A percentile compares a stretch with the other conserved stretches of the same genome.
Evolutionary conservation across 2,113 vertebrate species (phyloP).

Genomic region (Bolborhynchus lineola): DNA sequence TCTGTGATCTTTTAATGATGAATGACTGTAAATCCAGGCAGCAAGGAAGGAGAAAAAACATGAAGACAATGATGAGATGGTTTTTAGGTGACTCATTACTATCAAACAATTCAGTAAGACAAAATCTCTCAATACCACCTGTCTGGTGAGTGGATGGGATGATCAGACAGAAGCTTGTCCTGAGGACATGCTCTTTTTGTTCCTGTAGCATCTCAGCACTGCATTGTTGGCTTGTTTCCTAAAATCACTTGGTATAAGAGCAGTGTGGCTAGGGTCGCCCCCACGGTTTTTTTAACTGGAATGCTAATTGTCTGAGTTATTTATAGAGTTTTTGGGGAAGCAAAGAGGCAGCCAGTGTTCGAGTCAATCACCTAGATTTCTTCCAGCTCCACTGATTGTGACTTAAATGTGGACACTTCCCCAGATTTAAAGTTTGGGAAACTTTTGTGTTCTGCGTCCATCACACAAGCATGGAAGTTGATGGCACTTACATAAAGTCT

Average conservation of each 20-base stretch:
- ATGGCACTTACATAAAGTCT: neutral
- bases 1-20: neutral
- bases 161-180: neutral
- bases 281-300: neutral
- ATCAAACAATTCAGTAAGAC: neutral
- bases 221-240: neutral
- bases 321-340: neutral
- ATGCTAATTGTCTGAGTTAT: neutral
- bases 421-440: neutral
- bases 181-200: neutral
- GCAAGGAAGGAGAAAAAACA: neutral
- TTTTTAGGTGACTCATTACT: slow-evolving; percentile 4
- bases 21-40: slow-evolving; percentile 18
- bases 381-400: neutral
- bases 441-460: neutral
- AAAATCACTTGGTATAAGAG: neutral
- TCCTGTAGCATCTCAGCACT: neutral
- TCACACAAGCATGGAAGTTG: neutral
- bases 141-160: neutral
- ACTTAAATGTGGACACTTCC: neutral
- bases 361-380: neutral
- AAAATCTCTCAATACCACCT: neutral
- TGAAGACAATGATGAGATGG: neutral
- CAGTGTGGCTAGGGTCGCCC: neutral
- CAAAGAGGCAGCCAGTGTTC: neutral